Evolutionary conservation across 1,140 invertebrate genomes (phyloP).

Genomic region (Cydia fagiglandana): DNA sequence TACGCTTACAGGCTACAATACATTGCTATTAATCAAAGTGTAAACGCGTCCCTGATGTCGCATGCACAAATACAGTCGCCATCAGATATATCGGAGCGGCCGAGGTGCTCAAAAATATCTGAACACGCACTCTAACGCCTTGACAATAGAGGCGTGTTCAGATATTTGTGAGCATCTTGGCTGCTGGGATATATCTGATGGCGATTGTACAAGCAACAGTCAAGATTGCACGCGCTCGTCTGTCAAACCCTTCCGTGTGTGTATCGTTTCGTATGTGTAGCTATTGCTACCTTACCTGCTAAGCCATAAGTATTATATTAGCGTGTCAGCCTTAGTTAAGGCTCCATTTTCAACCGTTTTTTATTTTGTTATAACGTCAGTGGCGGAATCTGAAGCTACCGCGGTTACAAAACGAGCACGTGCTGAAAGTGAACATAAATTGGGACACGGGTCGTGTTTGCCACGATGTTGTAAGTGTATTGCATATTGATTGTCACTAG

Average conservation of each 20-base stretch:
- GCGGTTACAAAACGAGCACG: slow-evolving; percentile 1
- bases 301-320: background rate
- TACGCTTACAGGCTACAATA: no score
- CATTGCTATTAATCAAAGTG: background rate
- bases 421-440: slow-evolving; percentile 22
- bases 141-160: no score
- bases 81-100: no score
- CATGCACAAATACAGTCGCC: background rate
- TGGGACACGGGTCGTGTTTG: slow-evolving; percentile 3
- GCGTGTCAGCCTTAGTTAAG: background rate
- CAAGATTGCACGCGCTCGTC: background rate
- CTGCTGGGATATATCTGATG: no score
- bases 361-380: slow-evolving; percentile 18
- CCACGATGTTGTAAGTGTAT: slow-evolving; percentile 21
- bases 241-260: background rate
- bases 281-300: background rate
- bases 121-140: no score
- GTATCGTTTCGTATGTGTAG: no score
- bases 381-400: slow-evolving; percentile 5
- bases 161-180: no score
- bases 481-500: slow-evolving; percentile 18
- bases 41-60: background rate
- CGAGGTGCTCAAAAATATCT: no score
- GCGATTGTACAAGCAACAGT: no score
- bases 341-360: background rate